A percentile compares a stretch with the other conserved stretches of the same genome.
Evolutionary conservation across 2,113 vertebrate genomes (phyloP).

Genomic region (Gopherus flavomarginatus): DNA sequence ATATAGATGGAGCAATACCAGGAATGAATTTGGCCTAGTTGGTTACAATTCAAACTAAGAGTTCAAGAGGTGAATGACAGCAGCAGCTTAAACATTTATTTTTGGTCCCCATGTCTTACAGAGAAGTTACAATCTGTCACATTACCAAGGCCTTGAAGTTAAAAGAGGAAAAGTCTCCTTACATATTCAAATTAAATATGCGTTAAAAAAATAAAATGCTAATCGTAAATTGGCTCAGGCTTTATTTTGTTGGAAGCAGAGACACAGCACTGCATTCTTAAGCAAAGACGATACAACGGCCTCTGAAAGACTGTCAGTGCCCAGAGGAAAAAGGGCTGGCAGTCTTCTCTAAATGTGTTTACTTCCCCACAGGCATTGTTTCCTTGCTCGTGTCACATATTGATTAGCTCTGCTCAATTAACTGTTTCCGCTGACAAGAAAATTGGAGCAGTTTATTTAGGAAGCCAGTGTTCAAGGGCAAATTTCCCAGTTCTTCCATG

Average conservation of each 20-base stretch:
- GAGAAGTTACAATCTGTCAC: rapidly evolving
- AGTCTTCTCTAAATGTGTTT: conserved; percentile 69
- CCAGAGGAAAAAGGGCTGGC: conserved; percentile 66
- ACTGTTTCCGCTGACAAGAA: conserved; percentile 63
- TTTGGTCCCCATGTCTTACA: not conserved
- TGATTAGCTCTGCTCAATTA: too few species aligned
- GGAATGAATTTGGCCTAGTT: not conserved
- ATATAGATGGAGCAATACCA: not conserved
- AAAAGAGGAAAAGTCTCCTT: conserved; percentile 35
- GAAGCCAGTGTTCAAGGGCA: conserved; percentile 44
- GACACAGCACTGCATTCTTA: conserved; percentile 58
- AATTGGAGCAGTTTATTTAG: conserved; percentile 63
- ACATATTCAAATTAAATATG: conserved; percentile 41
- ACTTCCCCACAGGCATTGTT: conserved; percentile 61
- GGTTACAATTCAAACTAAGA: not conserved
- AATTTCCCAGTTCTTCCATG: conserved; percentile 21
- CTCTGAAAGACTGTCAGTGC: conserved; percentile 47
- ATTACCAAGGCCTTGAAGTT: not conserved
- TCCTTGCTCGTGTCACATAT: conserved; percentile 72
- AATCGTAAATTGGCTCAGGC: conserved; percentile 44
- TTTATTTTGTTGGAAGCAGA: conserved; percentile 33
- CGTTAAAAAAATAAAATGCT: conserved; percentile 44
- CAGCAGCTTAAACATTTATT: not conserved
- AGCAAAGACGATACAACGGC: conserved; percentile 56
- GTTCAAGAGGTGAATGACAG: not conserved